These are phyloP conservation scores for Sphenodon punctatus DNA, from an alignment of 2,797 vertebrate species.

Conservation along the genomic window DNA sequence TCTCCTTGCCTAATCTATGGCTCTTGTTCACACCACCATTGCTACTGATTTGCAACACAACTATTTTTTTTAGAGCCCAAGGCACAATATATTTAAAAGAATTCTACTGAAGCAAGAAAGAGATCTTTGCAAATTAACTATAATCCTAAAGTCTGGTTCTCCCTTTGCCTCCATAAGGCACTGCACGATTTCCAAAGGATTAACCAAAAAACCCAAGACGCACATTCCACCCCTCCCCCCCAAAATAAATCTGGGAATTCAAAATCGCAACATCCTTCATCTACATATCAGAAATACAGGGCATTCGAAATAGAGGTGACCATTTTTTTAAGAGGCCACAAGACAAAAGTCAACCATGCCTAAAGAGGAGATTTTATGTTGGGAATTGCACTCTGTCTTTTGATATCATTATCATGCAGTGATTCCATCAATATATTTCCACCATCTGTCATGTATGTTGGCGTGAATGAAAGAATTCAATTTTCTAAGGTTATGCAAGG, in stretches of 20 bases:
- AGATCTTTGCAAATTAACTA: slow-evolving; percentile 28
- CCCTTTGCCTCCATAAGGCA: slow-evolving; percentile 63
- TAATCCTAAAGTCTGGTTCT: slow-evolving; percentile 24
- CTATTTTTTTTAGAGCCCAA: slow-evolving; percentile 38
- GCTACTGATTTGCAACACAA: slow-evolving; percentile 35
- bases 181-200: slow-evolving; percentile 64
- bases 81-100: slow-evolving; percentile 36
- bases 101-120: slow-evolving; percentile 37
- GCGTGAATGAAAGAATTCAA: not conserved
- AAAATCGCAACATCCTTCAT: slow-evolving; percentile 11
- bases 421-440: slow-evolving; percentile 5
- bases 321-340: not conserved
- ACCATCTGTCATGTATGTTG: not conserved
- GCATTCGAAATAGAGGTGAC: not conserved
- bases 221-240: slow-evolving; percentile 1
- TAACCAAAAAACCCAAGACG: slow-evolving; percentile 30
- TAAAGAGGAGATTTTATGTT: not conserved
- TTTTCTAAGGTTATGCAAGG: not conserved
- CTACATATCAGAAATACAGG: not conserved
- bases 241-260: not conserved
- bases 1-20: no score
- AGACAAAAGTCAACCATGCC: not conserved
- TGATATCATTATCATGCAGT: not conserved
- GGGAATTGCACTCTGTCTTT: not conserved
- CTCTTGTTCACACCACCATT: not conserved